A percentile compares a stretch with the other conserved stretches of the same genome.
Evolutionary conservation across 2,113 vertebrate genomes (phyloP).

Genomic region (Callipepla squamata): DNA sequence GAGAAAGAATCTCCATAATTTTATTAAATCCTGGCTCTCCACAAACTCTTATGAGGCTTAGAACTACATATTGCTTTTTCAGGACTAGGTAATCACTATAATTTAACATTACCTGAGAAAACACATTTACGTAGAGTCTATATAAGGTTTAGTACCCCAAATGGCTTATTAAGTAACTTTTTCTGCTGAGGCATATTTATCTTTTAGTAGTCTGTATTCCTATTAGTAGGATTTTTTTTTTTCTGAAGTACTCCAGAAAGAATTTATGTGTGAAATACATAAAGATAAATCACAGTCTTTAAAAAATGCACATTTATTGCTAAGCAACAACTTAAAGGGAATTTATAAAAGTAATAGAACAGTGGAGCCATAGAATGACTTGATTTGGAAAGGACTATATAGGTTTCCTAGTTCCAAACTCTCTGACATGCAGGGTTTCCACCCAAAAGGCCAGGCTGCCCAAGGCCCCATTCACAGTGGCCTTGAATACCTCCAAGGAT

Average conservation of each 20-base stretch:
- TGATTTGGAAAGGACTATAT: too few relatives aligned
- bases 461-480: too few relatives aligned
- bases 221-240: neutral
- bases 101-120: conserved; percentile 20
- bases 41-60: conserved; percentile 9
- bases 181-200: conserved; percentile 8
- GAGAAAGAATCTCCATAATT: neutral
- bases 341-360: too few relatives aligned
- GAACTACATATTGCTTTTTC: conserved; percentile 4
- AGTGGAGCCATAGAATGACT: too few relatives aligned
- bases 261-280: neutral
- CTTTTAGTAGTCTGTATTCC: neutral
- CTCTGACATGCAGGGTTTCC: too few relatives aligned
- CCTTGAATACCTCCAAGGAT: too few relatives aligned
- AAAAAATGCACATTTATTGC: neutral
- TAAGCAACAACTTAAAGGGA: too few relatives aligned
- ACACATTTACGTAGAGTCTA: neutral
- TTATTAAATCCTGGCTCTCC: neutral
- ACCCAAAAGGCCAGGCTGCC: too few relatives aligned
- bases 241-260: neutral
- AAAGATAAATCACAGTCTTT: neutral
- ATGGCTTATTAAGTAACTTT: conserved; percentile 20
- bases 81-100: conserved; percentile 10
- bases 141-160: conserved; percentile 4
- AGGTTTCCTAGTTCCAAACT: too few relatives aligned